Percentiles rank a stretch among this genome's conserved stretches.
Evolutionary conservation across 2,888 invertebrate genomes (phyloP).

Genomic region (Homarus gammarus): DNA sequence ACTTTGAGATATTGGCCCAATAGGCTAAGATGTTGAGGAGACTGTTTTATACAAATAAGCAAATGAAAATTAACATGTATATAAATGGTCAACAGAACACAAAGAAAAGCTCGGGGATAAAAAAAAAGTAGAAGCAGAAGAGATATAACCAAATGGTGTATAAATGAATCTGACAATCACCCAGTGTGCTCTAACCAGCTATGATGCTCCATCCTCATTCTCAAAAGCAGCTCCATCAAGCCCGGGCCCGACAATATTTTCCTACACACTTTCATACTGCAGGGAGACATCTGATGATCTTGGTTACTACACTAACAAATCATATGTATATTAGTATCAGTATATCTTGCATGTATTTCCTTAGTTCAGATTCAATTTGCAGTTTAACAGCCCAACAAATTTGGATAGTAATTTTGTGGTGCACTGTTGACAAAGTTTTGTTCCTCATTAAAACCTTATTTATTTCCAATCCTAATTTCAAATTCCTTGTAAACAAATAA

Average conservation of each 20-base stretch:
- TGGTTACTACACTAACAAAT: neutral
- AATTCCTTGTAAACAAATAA: neutral
- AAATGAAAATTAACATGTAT: neutral
- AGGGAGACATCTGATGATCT: neutral
- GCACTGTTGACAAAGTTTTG: neutral
- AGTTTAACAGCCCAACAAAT: neutral
- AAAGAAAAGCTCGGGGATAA: neutral
- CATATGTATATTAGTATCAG: slow-evolving; percentile 22
- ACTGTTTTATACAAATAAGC: neutral
- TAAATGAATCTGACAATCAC: neutral
- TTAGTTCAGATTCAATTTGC: neutral
- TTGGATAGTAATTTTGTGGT: neutral
- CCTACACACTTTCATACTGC: neutral
- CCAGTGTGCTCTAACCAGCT: slow-evolving; percentile 27
- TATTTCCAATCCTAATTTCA: slow-evolving; percentile 2
- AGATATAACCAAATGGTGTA: neutral
- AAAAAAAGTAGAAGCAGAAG: neutral
- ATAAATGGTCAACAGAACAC: neutral
- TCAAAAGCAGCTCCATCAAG: slow-evolving; percentile 13
- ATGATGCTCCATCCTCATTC: slow-evolving; percentile 37
- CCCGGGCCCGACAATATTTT: slow-evolving; percentile 13
- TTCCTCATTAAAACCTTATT: neutral
- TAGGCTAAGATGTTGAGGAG: neutral
- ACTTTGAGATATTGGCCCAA: neutral
- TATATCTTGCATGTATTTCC: neutral